These are phyloP conservation scores for Akabosia matsudoensis DNA, from an alignment of 1,140 invertebrate species.

Conservation along the genomic window DNA sequence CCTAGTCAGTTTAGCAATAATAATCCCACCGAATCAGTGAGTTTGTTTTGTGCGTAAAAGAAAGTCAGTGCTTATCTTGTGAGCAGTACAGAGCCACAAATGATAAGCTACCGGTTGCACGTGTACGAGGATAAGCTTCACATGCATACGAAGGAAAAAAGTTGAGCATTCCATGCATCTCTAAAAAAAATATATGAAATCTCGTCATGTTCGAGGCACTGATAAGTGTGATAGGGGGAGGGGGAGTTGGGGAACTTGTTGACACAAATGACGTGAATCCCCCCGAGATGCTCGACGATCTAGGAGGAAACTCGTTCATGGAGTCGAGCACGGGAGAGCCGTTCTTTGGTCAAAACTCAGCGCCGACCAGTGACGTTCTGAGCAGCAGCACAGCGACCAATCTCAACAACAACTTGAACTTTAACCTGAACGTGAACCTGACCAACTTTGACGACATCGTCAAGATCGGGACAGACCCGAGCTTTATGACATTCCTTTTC, in stretches of 20 bases:
- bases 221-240: background rate
- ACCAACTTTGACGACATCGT: slow-evolving; percentile 61
- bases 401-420: background rate
- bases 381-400: background rate
- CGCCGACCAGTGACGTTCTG: background rate
- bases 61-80: too few relatives aligned
- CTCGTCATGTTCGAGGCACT: background rate
- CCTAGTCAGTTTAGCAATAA: too few relatives aligned
- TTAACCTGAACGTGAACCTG: slow-evolving; percentile 13
- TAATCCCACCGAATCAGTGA: too few relatives aligned
- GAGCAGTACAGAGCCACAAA: too few relatives aligned
- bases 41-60: too few relatives aligned
- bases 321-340: background rate
- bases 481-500: slow-evolving; percentile 74
- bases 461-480: slow-evolving; percentile 65
- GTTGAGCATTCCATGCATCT: background rate
- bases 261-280: too few relatives aligned
- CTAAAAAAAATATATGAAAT: background rate
- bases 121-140: too few relatives aligned
- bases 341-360: background rate
- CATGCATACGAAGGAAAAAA: too few relatives aligned
- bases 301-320: too few relatives aligned
- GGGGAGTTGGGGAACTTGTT: background rate
- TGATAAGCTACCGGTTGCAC: too few relatives aligned
- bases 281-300: too few relatives aligned